Evolutionary conservation across 2,113 vertebrate species (phyloP).

Genomic region (Addax nasomaculatus): DNA sequence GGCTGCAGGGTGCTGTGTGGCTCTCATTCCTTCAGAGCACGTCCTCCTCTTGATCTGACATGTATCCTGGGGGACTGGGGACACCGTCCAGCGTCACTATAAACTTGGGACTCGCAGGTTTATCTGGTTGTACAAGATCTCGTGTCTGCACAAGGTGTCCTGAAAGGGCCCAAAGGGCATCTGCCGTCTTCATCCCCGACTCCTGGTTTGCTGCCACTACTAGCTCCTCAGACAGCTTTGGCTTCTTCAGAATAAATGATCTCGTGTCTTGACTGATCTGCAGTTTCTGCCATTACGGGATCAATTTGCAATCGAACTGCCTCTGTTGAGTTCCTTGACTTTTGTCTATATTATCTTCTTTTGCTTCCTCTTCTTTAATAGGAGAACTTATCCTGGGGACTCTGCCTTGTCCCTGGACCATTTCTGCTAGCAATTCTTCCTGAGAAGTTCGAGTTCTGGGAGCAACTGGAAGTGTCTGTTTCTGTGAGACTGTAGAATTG

Average conservation of each 20-base stretch:
- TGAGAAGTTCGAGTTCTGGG: constrained; percentile 89
- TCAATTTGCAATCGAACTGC: no score
- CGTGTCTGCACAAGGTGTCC: constrained; percentile 90
- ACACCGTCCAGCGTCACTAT: constrained; percentile 97
- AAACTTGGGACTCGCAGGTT: constrained; percentile 89
- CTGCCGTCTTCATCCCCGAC: constrained; percentile 75
- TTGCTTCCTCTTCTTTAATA: constrained; percentile 79
- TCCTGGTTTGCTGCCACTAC: constrained; percentile 75
- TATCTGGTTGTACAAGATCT: constrained; percentile 80
- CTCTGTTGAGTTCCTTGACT: constrained; percentile 69
- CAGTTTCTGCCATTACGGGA: no score
- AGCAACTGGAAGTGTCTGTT: constrained; percentile 95
- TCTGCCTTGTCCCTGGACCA: constrained; percentile 88
- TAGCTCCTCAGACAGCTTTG: constrained; percentile 84
- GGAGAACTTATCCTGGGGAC: constrained; percentile 80
- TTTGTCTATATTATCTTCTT: constrained; percentile 79
- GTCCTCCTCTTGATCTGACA: constrained; percentile 88
- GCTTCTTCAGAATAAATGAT: constrained; percentile 95
- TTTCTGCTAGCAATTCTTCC: constrained; percentile 87
- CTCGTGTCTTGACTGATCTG: constrained; percentile 82
- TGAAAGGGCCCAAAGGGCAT: constrained; percentile 77
- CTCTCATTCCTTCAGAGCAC: constrained; percentile 80
- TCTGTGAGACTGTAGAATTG: constrained; percentile 89
- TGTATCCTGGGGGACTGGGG: constrained; percentile 90
- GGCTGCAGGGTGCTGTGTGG: constrained; percentile 75